Evolutionary conservation across 1,140 invertebrate genomes (phyloP).

Genomic region (Anoplophora glabripennis): DNA sequence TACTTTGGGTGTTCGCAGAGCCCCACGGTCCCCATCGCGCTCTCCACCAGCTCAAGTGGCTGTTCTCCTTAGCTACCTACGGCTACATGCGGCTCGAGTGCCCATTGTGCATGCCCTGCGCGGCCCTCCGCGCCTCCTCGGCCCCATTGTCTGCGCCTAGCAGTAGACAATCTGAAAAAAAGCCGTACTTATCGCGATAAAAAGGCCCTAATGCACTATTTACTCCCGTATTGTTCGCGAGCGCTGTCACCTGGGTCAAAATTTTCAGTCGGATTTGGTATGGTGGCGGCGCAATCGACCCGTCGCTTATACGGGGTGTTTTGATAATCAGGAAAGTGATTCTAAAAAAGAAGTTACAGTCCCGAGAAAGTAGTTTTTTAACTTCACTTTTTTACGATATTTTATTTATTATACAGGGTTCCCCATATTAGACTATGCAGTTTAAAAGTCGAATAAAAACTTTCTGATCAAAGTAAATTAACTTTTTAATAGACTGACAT

Average conservation of each 20-base stretch:
- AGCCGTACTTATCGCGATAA: constrained; percentile 17
- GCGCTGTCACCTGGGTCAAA: constrained; percentile 7
- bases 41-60: background rate
- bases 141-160: constrained; percentile 1
- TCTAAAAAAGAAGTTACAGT: no score
- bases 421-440: no score
- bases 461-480: no score
- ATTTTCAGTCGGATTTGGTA: background rate
- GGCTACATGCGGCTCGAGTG: constrained; percentile 6
- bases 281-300: constrained; percentile 5
- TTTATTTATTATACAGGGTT: no score
- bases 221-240: constrained; percentile 12
- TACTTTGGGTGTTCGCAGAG: background rate
- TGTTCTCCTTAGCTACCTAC: constrained; percentile 1
- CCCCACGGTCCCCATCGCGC: background rate
- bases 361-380: no score
- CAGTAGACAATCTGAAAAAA: constrained; percentile 1
- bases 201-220: constrained; percentile 18
- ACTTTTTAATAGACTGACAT: no score
- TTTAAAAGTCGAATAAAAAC: no score
- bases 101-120: constrained; percentile 5
- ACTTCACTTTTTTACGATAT: no score
- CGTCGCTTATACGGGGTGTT: constrained; percentile 3
- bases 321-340: no score
- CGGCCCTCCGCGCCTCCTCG: background rate